Evolutionary conservation across 2,888 invertebrate species (phyloP), one percentile per base, ranked within the genome.

Genomic region (Coenonympha glycerion): DNA sequence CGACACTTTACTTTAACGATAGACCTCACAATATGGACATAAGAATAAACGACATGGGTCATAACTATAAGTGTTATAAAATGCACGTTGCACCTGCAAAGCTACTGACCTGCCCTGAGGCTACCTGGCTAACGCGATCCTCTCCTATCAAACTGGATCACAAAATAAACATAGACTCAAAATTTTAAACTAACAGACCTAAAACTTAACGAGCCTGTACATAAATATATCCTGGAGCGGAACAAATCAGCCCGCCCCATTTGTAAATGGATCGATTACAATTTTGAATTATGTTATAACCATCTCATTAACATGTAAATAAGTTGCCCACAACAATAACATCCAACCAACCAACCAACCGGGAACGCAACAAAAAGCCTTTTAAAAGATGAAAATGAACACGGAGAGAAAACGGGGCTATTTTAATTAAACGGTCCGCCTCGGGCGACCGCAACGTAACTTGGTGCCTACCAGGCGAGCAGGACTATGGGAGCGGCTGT

Each of bases 231-330:
- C 44, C 50, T 11, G 46, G 44, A 30, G 28, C 34, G 45, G 47
- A 49, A 52, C 49, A 55, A 53, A 50, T 50, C 50, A 48, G 22
- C 42, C 46, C 46, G 40, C 24, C 36, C 42, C 36, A 26, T 40
- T 33, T 40, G 22, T 33, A 21, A 55, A 47, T 41, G 55, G 56
- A 62, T 61, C 63, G 61, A 61, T 61, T 58, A 55, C 52, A 42
- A 34, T 53, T 56, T 58, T 49, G 57, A 60, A 59, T 62, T 56
- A 57, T 56, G 52, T 55, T 58, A 57, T 58, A 60, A 56, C 55
- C 55, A 60, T 72, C 78, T 84, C 75, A 85, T 84, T 85, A 85
- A 76, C 79, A 85, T 86, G 82, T 83, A 83, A 84, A 85, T 86
- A 79, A 84, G 81, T 79, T 75, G 59, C 74, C 79, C 77, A 77